Evolutionary conservation across 1,140 invertebrate genomes (phyloP), one percentile per base, ranked within the genome.

Genomic region (Leptopilina clavipes): DNA sequence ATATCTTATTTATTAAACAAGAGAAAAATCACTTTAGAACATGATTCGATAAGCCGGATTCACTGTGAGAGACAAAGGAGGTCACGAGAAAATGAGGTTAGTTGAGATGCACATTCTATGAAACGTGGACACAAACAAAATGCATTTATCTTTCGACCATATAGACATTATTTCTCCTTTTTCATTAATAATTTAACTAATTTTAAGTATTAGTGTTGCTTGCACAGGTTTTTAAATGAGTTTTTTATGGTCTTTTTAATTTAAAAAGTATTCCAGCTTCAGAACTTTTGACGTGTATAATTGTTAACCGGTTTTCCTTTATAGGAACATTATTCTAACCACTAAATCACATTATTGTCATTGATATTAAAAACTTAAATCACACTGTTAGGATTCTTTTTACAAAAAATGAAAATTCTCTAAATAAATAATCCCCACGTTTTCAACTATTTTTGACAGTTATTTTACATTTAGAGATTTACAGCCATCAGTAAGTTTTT

Each of bases 101-200:
- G 48, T 52, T 52, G 17, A 52, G 48, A 6, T 52, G 48, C 48
- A 52, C n/a, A 17, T 17, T n/a, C 14, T 17, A 52, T 52, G 48
- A 52, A 52, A 52, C 48, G 48, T 52, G 48, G 48, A 52, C 48
- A 52, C 48, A 52, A 52, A 52, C 48, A 52, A 52, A 52, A 52
- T 17, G 48, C 48, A 17, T 17, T n/a, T 52, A 17, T n/a, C 5
- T 17, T 17, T 52, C 17, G n/a, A 17, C 48, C 48, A 52, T 17
- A 3, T 7, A 52, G 14, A 17, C 48, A 52, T 52, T 52, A 52
- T 52, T 52, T 10, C 14, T 10, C 14, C 14, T n/a, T 52, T 17
- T 52, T 6, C 2, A 52, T 52, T 17, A 7, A 17, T 12, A 52
- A n/a, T 17, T 17, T 52, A 7, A 52, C 17, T n/a, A 52, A n/a